Percentiles rank a stretch among this genome's conserved stretches.
These are phyloP conservation scores for Campoplex nolae DNA, from an alignment of 2,888 invertebrate species.

Conservation along the genomic window DNA sequence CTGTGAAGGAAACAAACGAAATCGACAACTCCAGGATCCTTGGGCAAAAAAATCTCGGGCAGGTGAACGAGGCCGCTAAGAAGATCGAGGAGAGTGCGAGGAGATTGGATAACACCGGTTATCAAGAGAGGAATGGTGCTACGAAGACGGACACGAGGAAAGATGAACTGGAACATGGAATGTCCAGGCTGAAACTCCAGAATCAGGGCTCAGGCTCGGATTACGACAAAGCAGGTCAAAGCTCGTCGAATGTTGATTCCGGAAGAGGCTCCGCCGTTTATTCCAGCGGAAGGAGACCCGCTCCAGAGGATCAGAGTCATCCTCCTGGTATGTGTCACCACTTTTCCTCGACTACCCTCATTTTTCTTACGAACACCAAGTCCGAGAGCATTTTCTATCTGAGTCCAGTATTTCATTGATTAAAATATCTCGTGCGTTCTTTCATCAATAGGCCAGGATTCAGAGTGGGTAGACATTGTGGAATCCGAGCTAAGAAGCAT, in stretches of 20 bases:
- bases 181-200: conserved; percentile 81
- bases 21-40: conserved; percentile 66
- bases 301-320: conserved; percentile 83
- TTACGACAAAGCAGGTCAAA: conserved; percentile 91
- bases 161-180: conserved; percentile 80
- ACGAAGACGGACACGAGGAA: conserved; percentile 77
- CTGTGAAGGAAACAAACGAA: conserved; percentile 74
- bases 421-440: conserved; percentile 2
- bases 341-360: neutral
- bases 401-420: neutral
- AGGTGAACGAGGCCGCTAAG: conserved; percentile 73
- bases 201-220: conserved; percentile 85
- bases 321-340: conserved; percentile 77
- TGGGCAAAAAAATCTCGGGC: conserved; percentile 68
- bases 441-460: conserved; percentile 86
- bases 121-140: conserved; percentile 56
- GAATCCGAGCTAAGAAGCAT: conserved; percentile 92
- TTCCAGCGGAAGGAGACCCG: conserved; percentile 89
- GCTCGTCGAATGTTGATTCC: conserved; percentile 91
- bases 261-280: conserved; percentile 93
- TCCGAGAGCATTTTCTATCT: neutral
- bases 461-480: conserved; percentile 93
- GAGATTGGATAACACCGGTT: conserved; percentile 66
- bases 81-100: conserved; percentile 73
- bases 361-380: neutral